Base-by-base conservation (phyloP, 1,140 invertebrate genomes). In the Eueides isabella region DNA sequence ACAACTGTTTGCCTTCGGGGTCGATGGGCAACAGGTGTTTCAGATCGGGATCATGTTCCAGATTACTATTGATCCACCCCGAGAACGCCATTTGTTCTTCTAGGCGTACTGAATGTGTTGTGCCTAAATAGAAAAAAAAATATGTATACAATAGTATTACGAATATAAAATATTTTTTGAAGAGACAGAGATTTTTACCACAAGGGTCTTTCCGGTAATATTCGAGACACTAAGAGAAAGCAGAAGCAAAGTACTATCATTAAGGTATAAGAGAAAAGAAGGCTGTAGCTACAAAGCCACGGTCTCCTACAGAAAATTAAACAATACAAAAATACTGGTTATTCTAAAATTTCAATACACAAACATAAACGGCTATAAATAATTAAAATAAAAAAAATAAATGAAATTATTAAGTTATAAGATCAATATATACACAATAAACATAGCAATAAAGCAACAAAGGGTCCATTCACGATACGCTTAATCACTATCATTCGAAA, bases 1-100 rank as follows among this genome's bases (percentile, higher is more conserved):
- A 99, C 0, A 99, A 94, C 55, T 95, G 95, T 87, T 97, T 97
- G 44, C 98, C 98, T 82, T 99, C 97, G 0, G 95, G 83, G 90
- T 98, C 97, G 81, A 99, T 98, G 0, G 98, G 99, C 80, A 99
- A 90, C 48, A 99, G 94, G 82, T 98, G 96, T 84, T 96, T 96
- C 33, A 99, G 94, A 92, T 99, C 98, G 11, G 96, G 95, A 93
- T 99, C 99, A 74, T 96, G 95, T 0, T 95, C 95, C 65, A 99
- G 93, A 94, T 99, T 99, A 44, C 96, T 97, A 91, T 99, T 99
- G 71, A 99, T 99, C 99, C 99, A 99, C 83, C 99, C 98, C 69
- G 98, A 98, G 94, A 99, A 99, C n/a, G 99, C 98, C 78, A 98
- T 94, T 88, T 99, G 98, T 94, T 99, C 99, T 89, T 99, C 98